Conservation (phyloP, 2,888 invertebrate genomes). For the Tinea pellionella region DNA sequence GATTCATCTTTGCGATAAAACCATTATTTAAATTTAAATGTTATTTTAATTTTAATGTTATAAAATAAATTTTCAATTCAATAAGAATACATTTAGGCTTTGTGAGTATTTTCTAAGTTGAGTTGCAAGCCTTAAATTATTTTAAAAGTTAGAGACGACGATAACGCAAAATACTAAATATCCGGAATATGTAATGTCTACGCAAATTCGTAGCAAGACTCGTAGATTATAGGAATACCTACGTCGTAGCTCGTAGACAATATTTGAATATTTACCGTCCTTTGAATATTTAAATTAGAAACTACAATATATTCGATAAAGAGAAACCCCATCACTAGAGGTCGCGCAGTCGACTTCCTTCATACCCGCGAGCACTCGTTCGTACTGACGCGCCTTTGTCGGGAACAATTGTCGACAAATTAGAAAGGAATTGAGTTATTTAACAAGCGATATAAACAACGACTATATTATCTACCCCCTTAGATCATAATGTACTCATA, state of each 20-base stretch:
- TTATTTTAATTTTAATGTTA: not conserved
- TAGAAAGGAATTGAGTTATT: slow-evolving; percentile 70
- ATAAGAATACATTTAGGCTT: not conserved
- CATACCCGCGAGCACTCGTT: slow-evolving; percentile 68
- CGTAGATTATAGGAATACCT: no score
- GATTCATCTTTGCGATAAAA: not conserved
- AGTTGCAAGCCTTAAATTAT: no score
- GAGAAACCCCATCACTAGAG: slow-evolving; percentile 30
- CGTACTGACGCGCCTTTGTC: slow-evolving; percentile 62
- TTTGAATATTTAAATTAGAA: not conserved
- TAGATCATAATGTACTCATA: not conserved
- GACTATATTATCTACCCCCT: slow-evolving; percentile 5
- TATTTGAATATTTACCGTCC: not conserved
- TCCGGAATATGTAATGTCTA: no score
- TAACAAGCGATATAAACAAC: slow-evolving; percentile 26
- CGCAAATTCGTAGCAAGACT: no score
- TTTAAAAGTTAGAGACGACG: no score
- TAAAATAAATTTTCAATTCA: no score
- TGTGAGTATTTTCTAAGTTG: no score
- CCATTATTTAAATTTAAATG: not conserved
- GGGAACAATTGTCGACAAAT: slow-evolving; percentile 70
- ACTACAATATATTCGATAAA: slow-evolving; percentile 16
- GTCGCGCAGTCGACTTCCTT: slow-evolving; percentile 64
- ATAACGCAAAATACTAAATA: no score
- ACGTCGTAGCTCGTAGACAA: not conserved